phyloP scores from a whole-genome alignment of 2,888 invertebrate genomes.

The Cheilosia soror region DNA sequence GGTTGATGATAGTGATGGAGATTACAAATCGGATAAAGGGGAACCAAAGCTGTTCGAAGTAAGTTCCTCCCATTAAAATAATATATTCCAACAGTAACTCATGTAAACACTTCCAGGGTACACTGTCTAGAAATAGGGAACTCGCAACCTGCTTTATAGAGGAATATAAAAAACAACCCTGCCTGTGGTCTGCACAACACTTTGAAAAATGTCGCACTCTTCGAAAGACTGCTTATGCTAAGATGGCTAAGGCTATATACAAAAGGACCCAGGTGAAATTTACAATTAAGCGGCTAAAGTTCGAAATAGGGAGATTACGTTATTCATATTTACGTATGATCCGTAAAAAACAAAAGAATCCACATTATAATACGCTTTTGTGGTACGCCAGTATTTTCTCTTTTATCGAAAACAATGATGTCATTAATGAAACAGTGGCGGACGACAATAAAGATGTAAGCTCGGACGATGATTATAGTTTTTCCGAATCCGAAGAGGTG shows the following conservation, averaged over 20 bases:
- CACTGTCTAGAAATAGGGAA: background rate
- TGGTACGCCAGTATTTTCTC: too few relatives aligned
- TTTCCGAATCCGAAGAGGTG: too few relatives aligned
- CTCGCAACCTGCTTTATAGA: background rate
- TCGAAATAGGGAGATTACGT: background rate
- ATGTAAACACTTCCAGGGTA: background rate
- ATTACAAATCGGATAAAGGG: too few relatives aligned
- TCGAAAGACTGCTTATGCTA: background rate
- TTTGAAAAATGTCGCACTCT: background rate
- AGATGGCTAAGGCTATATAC: background rate
- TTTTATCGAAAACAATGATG: too few relatives aligned
- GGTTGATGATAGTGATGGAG: background rate
- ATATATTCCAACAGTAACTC: background rate
- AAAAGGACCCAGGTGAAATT: background rate
- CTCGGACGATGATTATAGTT: too few relatives aligned
- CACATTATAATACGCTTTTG: too few relatives aligned
- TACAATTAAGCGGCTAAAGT: background rate
- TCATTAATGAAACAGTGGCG: too few relatives aligned
- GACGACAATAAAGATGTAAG: too few relatives aligned
- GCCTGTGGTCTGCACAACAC: background rate
- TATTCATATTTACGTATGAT: too few relatives aligned
- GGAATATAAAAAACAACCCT: background rate
- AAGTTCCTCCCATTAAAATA: background rate
- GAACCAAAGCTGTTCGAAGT: background rate
- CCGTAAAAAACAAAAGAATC: too few relatives aligned